Evolutionary conservation across 2,888 invertebrate genomes (phyloP), one percentile per base, ranked within the genome.

Genomic region (Aleiodes leptofemur): DNA sequence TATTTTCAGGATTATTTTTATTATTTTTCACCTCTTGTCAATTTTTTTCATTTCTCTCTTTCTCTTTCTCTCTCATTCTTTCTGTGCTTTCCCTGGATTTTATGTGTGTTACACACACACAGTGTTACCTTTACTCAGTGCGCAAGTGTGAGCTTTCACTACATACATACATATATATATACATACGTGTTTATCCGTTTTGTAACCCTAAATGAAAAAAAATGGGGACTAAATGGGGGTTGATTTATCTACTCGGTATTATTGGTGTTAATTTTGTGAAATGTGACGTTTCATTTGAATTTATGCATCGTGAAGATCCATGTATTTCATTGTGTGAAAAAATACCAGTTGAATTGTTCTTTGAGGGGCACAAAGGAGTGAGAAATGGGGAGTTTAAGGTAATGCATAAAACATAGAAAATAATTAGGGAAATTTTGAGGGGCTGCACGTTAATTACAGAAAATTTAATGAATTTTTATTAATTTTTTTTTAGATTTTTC

Each of bases 271-370:
- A 78, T 59, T 59, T 75, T 29, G 81, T 73, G 5, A 29, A 59
- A 11, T 82, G 82, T 43, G 84, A 87, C 68, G 77, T 83, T 38
- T 79, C 84, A 73, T 83, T 82, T 59, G 85, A 82, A 57, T 43
- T 84, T 1, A 73, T 83, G 31, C 83, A 82, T 68, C 79, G 82
- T 14, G 83, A 85, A 55, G 85, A 87, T 78, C 86, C 85, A 11
- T 88, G 88, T 73, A 79, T 82, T 68, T 80, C 78, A 69, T 79
- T 84, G 14, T 88, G 88, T 74, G 86, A 87, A 69, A 85, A 87
- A 76, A 79, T 81, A 73, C 78, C 83, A 13, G 72, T 83, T 11
- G 73, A 74, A 73, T 78, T 78, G 29, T 78, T 82, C 3, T 74
- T 80, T 61, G 84, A 82, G 74, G 86, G 88, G 79, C 68, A 81